Evolutionary conservation across 2,888 invertebrate genomes (phyloP), one percentile per base, ranked within the genome.

Genomic region (Melieria picta): DNA sequence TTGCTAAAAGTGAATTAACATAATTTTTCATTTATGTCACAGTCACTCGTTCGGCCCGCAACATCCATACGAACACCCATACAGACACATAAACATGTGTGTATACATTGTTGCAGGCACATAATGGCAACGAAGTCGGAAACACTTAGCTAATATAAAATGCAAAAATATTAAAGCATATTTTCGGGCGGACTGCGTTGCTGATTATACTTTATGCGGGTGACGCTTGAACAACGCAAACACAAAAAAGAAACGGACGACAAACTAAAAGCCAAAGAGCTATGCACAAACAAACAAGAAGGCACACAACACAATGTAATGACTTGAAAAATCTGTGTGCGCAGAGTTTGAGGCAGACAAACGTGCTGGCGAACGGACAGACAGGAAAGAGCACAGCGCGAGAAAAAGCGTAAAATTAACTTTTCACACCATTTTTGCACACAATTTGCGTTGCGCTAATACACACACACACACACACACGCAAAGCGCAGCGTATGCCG

Each of bases 1-100:
- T 45, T 13, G 11, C 46, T 46, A n/a, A 69, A 69, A 64, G 57
- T 57, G 62, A 63, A 71, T 73, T 71, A 65, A 61, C 66, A 65
- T 68, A 71, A 67, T 73, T 62, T 68, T 68, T 73, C 65, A 71
- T 68, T 71, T 73, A 63, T 69, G 72, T 65, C 68, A 61, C 64
- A 48, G 52, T 48, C 67, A 66, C 50, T 58, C 66, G 57, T 58
- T 42, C 57, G 66, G 42, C 58, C 50, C 48, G 57, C 58, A 7
- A 30, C 42, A 30, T 3, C 1, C 30, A 30, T 30, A 30, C 30
- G 30, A 30, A 30, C 30, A 30, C 30, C 30, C 30, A 30, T 3
- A 30, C 30, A 30, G 30, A 2, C 30, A 30, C 30, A 30, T 30
- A 30, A 30, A 30, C 30, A 30, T 30, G 30, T 30, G 30, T 30